Evolutionary conservation across 1,140 invertebrate species (phyloP).

Genomic region (Drepana arcuata): DNA sequence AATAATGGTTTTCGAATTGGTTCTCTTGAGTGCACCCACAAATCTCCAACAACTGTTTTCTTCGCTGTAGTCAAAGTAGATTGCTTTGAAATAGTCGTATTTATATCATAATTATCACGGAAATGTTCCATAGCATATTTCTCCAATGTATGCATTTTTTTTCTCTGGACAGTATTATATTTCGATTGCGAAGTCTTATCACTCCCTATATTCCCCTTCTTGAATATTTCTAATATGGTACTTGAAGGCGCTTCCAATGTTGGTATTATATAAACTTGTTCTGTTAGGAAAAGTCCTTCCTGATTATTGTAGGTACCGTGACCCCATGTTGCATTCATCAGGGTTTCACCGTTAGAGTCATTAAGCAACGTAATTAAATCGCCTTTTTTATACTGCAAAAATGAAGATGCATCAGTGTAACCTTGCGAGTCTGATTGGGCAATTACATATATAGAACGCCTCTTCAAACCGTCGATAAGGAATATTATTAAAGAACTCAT

Average conservation of each 20-base stretch:
- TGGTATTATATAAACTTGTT: constrained; percentile 90
- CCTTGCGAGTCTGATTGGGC: constrained; percentile 77
- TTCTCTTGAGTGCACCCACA: constrained; percentile 89
- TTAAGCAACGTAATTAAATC: constrained; percentile 89
- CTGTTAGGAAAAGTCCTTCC: constrained; percentile 88
- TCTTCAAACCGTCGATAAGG: constrained; percentile 89
- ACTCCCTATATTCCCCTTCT: constrained; percentile 69
- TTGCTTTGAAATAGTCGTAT: constrained; percentile 74
- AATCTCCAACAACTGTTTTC: constrained; percentile 74
- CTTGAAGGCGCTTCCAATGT: constrained; percentile 83
- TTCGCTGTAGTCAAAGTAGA: constrained; percentile 77
- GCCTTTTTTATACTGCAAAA: constrained; percentile 82
- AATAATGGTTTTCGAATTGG: constrained; percentile 90
- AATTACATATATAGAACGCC: constrained; percentile 87
- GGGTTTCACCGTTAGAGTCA: constrained; percentile 80
- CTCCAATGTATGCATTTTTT: constrained; percentile 85
- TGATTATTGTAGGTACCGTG: constrained; percentile 79
- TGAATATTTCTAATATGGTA: constrained; percentile 73
- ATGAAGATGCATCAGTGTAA: constrained; percentile 71
- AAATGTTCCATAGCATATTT: constrained; percentile 89
- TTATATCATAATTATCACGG: constrained; percentile 71
- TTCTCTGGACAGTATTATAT: constrained; percentile 73
- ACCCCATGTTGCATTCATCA: constrained; percentile 84
- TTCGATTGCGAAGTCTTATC: constrained; percentile 52
- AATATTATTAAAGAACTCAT: constrained; percentile 87